A percentile compares a stretch with the other conserved stretches of the same genome.
Evolutionary conservation across 2,888 invertebrate genomes (phyloP).

Genomic region (Trissolcus brochymenae): DNA sequence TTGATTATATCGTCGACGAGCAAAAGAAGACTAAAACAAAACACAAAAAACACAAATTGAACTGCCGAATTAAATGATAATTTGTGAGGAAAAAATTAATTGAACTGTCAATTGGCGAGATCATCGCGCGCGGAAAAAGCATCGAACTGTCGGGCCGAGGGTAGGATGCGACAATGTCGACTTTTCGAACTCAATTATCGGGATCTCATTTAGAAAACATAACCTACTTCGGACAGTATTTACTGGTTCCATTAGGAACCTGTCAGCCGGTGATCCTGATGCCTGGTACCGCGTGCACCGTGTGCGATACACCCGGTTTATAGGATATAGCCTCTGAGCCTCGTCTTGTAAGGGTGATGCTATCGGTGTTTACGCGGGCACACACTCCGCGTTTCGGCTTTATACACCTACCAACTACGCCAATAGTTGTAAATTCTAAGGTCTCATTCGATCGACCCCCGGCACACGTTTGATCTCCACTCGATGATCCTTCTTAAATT

Average conservation of each 20-base stretch:
- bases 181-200: conserved; percentile 74
- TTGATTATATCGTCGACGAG: background rate
- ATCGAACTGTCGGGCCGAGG: conserved; percentile 23
- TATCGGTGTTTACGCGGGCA: conserved; percentile 55
- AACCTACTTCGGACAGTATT: conserved; percentile 74
- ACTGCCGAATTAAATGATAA: conserved; percentile 23
- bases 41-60: background rate
- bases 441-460: conserved; percentile 44
- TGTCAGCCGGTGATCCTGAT: conserved; percentile 74
- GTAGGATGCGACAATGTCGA: conserved; percentile 53
- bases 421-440: conserved; percentile 63
- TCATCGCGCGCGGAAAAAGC: conserved; percentile 24
- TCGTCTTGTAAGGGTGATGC: conserved; percentile 58
- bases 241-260: conserved; percentile 76
- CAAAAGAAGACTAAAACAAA: conserved; percentile 3
- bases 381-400: conserved; percentile 23
- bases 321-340: conserved; percentile 53
- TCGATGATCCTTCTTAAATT: conserved; percentile 14
- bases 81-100: conserved; percentile 35
- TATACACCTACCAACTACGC: conserved; percentile 18
- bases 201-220: conserved; percentile 76
- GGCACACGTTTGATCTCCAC: conserved; percentile 35
- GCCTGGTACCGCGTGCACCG: conserved; percentile 63
- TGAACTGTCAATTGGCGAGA: conserved; percentile 46
- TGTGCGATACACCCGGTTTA: conserved; percentile 58